Percentiles rank a stretch among this genome's conserved stretches.
phyloP scores from a whole-genome alignment of 30 jellyfish, hydroid and myxozoan genomes.

The Catostylus mosaicus region DNA sequence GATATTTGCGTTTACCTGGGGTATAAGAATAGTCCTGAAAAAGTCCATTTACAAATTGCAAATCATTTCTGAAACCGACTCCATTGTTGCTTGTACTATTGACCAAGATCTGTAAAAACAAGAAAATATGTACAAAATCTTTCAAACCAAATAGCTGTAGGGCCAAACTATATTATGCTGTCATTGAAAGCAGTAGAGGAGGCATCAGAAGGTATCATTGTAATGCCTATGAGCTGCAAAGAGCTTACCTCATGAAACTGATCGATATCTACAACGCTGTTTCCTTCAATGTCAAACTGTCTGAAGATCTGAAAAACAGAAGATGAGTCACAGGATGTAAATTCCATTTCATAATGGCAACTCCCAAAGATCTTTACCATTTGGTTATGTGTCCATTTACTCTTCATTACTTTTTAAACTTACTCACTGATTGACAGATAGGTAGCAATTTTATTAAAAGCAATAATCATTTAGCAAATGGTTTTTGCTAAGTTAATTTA shows the following conservation, averaged over 20 bases:
- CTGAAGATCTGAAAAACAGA: constrained; percentile 62
- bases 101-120: constrained; percentile 20
- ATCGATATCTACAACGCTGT: constrained; percentile 85
- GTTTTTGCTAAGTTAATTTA: no score
- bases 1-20: constrained; percentile 68
- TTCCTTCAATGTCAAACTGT: constrained; percentile 87
- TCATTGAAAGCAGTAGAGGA: no score
- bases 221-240: not conserved
- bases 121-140: not conserved
- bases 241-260: constrained; percentile 82
- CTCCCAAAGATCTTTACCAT: no score
- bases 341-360: not conserved
- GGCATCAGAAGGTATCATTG: no score
- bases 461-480: no score
- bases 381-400: no score
- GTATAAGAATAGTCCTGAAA: constrained; percentile 71
- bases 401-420: no score
- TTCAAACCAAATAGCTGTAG: no score
- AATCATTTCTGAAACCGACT: constrained; percentile 57
- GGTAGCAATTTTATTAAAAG: no score
- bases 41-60: constrained; percentile 79
- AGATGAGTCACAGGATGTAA: not conserved
- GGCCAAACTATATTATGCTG: no score
- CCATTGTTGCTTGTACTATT: constrained; percentile 47
- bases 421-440: no score